Conservation (phyloP, 2,113 vertebrate species). For the Pungitius pungitius region DNA sequence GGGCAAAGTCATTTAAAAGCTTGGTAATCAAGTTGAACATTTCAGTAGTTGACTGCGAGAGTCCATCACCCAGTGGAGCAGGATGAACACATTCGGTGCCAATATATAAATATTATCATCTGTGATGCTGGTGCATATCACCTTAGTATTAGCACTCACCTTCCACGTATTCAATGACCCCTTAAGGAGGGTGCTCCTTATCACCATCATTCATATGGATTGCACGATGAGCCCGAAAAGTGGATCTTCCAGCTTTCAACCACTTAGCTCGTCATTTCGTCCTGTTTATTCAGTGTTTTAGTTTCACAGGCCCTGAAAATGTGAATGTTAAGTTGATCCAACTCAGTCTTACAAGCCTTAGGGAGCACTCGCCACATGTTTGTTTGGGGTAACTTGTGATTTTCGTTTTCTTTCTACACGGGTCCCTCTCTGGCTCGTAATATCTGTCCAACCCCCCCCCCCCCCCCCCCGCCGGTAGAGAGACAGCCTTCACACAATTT, state of each 20-base stretch:
- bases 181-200: not conserved
- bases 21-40: not conserved
- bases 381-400: no score
- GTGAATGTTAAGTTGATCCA: conserved; percentile 23
- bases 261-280: conserved; percentile 29
- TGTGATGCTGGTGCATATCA: conserved; percentile 26
- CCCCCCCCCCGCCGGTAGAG: conserved; percentile 6
- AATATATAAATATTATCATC: conserved; percentile 43
- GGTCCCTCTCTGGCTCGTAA: not conserved
- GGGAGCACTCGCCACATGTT: conserved; percentile 41
- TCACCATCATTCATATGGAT: not conserved
- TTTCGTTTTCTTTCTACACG: conserved; percentile 19
- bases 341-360: conserved; percentile 44
- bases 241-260: conserved; percentile 19
- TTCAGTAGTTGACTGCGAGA: conserved; percentile 27
- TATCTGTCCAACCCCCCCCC: not conserved
- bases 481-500: conserved; percentile 46
- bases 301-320: conserved; percentile 32
- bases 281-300: conserved; percentile 8
- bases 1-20: conserved; percentile 2
- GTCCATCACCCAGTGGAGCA: not conserved
- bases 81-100: conserved; percentile 64
- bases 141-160: conserved; percentile 40
- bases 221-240: conserved; percentile 8
- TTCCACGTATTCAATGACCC: conserved; percentile 8